These are phyloP conservation scores for Diplodus sargus DNA, from an alignment of 2,797 vertebrate genomes.

Conservation along the genomic window DNA sequence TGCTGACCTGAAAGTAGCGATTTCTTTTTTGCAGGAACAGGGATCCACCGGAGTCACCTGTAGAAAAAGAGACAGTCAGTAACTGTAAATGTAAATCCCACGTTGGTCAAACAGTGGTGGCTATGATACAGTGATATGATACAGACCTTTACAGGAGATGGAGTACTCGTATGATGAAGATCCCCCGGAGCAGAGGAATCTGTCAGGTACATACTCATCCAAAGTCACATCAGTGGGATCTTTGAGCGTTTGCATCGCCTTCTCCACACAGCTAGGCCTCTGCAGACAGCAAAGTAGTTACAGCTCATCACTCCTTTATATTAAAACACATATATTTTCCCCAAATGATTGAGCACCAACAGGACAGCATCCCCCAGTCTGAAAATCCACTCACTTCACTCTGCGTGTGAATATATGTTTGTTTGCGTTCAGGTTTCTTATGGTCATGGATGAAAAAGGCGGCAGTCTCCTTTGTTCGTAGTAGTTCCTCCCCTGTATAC, in stretches of 20 bases:
- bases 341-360: not conserved
- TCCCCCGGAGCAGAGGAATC: conserved; percentile 82
- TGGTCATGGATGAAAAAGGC: conserved; percentile 80
- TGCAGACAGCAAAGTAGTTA: conserved; percentile 41
- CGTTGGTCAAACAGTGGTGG: not conserved
- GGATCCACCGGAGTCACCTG: conserved; percentile 86
- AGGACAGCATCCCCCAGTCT: not conserved
- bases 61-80: not conserved
- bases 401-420: conserved; percentile 82
- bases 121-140: not conserved
- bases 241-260: conserved; percentile 59
- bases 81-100: not conserved
- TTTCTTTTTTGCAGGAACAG: conserved; percentile 80
- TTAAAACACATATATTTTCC: not conserved
- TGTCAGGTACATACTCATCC: conserved; percentile 79
- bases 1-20: conserved; percentile 83
- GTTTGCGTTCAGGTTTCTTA: conserved; percentile 43
- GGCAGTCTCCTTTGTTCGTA: conserved; percentile 68
- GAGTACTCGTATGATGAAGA: conserved; percentile 49
- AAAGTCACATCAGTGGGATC: conserved; percentile 66
- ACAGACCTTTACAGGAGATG: conserved; percentile 80
- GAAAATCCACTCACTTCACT: conserved; percentile 76
- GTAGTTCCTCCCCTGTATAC: conserved; percentile 79
- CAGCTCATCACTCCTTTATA: not conserved
- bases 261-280: conserved; percentile 79